A percentile compares a stretch with the other conserved stretches of the same genome.
Evolutionary conservation across 2,888 invertebrate species (phyloP).

Genomic region (Drosophila affinis): DNA sequence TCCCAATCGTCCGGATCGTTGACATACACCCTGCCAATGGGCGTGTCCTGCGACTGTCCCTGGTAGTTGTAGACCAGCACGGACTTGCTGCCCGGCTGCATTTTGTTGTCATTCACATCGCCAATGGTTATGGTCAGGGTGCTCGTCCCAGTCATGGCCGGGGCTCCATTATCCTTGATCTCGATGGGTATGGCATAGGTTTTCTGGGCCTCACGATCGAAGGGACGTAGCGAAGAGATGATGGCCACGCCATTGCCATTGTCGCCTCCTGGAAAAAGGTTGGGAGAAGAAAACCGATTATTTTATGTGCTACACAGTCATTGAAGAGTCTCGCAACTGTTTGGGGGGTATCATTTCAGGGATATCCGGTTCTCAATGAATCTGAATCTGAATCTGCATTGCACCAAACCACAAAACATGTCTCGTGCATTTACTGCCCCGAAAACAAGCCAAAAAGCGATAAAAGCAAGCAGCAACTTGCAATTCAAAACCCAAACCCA

Average conservation of each 20-base stretch:
- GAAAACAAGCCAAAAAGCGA: conserved; percentile 23
- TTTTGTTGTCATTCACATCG: conserved; percentile 98
- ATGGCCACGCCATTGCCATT: conserved; percentile 98
- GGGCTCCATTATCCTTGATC: conserved; percentile 97
- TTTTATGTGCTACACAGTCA: neutral
- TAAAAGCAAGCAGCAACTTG: conserved; percentile 30
- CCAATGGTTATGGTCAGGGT: conserved; percentile 98
- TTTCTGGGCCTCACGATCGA: conserved; percentile 97
- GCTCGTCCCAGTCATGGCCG: conserved; percentile 97
- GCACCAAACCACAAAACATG: neutral
- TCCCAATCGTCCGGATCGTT: conserved; percentile 99
- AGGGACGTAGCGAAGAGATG: conserved; percentile 95
- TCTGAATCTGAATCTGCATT: neutral
- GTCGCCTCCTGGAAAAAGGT: conserved; percentile 89
- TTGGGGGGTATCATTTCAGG: neutral
- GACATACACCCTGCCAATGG: conserved; percentile 97
- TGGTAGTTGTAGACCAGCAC: conserved; percentile 98
- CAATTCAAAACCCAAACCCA: conserved; percentile 29
- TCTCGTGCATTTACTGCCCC: conserved; percentile 2
- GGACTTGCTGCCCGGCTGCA: conserved; percentile 98
- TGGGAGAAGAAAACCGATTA: neutral
- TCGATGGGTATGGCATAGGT: conserved; percentile 98
- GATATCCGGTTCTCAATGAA: neutral
- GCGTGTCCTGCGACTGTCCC: conserved; percentile 94
- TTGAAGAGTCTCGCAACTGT: neutral